Base-by-base conservation (phyloP, 30 jellyfish, hydroid and myxozoan species). In the Rhopilema esculentum region DNA sequence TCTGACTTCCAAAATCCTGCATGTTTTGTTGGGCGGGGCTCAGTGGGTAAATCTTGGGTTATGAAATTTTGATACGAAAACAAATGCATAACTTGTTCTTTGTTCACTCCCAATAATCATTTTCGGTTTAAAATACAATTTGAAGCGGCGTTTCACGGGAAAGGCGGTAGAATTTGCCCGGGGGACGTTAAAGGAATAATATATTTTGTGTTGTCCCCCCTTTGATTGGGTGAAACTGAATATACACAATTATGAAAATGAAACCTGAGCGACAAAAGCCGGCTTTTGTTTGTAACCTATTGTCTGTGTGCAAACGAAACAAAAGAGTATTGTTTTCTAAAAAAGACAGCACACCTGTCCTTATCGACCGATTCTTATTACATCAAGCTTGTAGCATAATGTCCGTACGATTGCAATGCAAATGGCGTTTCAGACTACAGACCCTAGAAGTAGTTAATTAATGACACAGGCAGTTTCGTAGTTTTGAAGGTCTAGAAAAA, bases 291-390 rank as follows among this genome's bases (percentile, higher is more conserved):
- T 40, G 27, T 1, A 84, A 72, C 80, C 93, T 84, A 84, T 84
- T 84, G 93, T 84, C 80, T 73, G 0, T 23, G 53, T 53, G 82
- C 83, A 84, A 80, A 53, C 61, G 72, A 25, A 20, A 61, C 52
- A 26, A 27, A 27, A 52, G 4, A 22, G 9, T 6, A 40, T 40
- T 40, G 57, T 40, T 40, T 40, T 12, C 12, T 40, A 16, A 84
- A 62, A 72, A 84, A 72, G 73, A 31, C 69, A 73, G 82, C 93
- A 72, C 93, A 84, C 93, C 93, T 84, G 93, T 74, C 93, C 49
- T 30, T 51, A 28, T 4, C 16, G n/a, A n/a, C n/a, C n/a, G 12
- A 12, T 40, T 12, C 12, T 6, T 2, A 40, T 40, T 40, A 40
- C 12, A 40, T 12, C 9, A 40, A 40, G 6, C 57, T 12, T 40